Conservation (phyloP, 2,888 invertebrate genomes). For the Clostera curtula region DNA sequence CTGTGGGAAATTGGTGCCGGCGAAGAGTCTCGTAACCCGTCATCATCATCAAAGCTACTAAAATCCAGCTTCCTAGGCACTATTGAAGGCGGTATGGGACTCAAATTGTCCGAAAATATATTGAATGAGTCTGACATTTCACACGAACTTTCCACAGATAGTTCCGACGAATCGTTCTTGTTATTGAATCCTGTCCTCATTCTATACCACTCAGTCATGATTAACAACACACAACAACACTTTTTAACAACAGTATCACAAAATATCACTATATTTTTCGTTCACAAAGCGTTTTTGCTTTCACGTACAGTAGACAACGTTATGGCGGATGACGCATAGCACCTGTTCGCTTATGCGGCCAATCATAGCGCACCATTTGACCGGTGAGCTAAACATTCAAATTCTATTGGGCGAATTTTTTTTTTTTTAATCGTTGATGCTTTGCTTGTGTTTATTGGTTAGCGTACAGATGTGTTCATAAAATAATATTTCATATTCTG, state of each 20-base stretch:
- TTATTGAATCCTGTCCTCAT: slow-evolving; percentile 53
- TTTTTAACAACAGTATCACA: slow-evolving; percentile 40
- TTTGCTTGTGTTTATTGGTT: slow-evolving; percentile 21
- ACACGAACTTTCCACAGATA: slow-evolving; percentile 76
- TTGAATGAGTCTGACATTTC: slow-evolving; percentile 79
- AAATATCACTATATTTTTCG: slow-evolving; percentile 32
- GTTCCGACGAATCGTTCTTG: slow-evolving; percentile 67
- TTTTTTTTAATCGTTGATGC: slow-evolving; percentile 41
- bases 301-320: slow-evolving; percentile 54
- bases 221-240: slow-evolving; percentile 47
- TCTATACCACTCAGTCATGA: slow-evolving; percentile 65
- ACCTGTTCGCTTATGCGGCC: slow-evolving; percentile 52
- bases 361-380: slow-evolving; percentile 47
- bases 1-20: slow-evolving; percentile 49
- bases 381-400: slow-evolving; percentile 54
- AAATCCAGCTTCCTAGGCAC: slow-evolving; percentile 78
- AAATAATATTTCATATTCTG: neutral
- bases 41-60: slow-evolving; percentile 57
- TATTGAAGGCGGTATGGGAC: slow-evolving; percentile 69
- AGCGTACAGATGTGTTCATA: slow-evolving; percentile 28
- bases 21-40: slow-evolving; percentile 47
- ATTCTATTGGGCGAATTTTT: slow-evolving; percentile 42
- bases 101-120: slow-evolving; percentile 74
- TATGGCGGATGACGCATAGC: slow-evolving; percentile 74
- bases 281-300: slow-evolving; percentile 53